Evolutionary conservation across 92 coral and sea anemone species (phyloP).

Genomic region (Epizoanthus scotinus): DNA sequence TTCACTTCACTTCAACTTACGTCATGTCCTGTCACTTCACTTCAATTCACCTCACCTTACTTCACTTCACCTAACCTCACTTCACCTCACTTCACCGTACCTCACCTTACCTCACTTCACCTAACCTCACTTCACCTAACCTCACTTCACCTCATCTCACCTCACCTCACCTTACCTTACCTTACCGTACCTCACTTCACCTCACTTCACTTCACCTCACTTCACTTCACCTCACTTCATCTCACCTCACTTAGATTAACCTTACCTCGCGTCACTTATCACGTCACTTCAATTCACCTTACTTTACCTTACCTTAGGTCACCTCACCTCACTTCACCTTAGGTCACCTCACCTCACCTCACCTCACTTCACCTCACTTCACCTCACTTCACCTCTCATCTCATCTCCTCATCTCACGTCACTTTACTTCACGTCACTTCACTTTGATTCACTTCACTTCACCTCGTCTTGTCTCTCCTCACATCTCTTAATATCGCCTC

Average conservation of each 20-base stretch:
- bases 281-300: neutral
- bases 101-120: neutral
- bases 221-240: neutral
- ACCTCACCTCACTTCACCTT: neutral
- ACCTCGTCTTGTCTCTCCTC: no score
- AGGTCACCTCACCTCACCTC: neutral
- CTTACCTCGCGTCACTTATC: neutral
- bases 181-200: slow-evolving; percentile 17
- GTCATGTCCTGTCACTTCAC: neutral
- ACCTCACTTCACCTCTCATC: no score
- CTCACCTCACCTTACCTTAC: no score
- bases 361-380: no score
- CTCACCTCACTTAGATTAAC: neutral
- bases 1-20: no score
- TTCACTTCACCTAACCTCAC: neutral
- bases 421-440: neutral
- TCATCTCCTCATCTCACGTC: neutral
- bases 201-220: neutral
- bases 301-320: neutral
- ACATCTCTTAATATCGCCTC: neutral
- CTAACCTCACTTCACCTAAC: neutral
- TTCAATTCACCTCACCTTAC: neutral
- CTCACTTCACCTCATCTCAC: neutral
- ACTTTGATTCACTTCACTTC: no score
- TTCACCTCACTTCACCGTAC: neutral